phyloP scores from a whole-genome alignment of 2,797 vertebrate species.

The Peromyscus eremicus region DNA sequence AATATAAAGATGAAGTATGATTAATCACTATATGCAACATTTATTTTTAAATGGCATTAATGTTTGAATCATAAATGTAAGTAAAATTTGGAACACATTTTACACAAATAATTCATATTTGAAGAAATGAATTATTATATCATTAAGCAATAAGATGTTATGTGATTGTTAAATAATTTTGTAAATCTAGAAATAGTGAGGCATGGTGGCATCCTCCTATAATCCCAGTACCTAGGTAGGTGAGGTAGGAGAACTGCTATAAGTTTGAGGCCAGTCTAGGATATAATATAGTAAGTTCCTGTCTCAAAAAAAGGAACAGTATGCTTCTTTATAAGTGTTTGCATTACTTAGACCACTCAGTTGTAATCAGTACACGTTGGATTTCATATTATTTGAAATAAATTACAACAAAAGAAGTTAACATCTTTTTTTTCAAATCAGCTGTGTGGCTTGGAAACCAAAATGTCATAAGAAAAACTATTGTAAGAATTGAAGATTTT shows the following conservation, averaged over 20 bases:
- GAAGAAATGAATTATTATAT: background rate
- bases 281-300: background rate
- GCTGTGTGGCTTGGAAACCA: background rate
- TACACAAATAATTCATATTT: background rate
- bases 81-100: background rate
- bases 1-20: background rate
- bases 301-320: background rate
- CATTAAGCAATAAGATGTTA: background rate
- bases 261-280: background rate
- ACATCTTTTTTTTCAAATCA: background rate
- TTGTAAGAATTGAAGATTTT: background rate
- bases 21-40: background rate
- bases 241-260: background rate
- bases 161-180: background rate
- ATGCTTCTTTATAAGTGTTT: background rate
- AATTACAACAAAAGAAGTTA: background rate
- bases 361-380: background rate
- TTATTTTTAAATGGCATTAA: background rate
- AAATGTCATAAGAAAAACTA: background rate
- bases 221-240: background rate
- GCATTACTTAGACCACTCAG: background rate
- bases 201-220: background rate
- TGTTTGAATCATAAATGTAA: background rate
- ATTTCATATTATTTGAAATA: slow-evolving; percentile 3
- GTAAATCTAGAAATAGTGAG: background rate